Evolutionary conservation across 1,140 invertebrate species (phyloP).

Genomic region (Papilio polyxenes): DNA sequence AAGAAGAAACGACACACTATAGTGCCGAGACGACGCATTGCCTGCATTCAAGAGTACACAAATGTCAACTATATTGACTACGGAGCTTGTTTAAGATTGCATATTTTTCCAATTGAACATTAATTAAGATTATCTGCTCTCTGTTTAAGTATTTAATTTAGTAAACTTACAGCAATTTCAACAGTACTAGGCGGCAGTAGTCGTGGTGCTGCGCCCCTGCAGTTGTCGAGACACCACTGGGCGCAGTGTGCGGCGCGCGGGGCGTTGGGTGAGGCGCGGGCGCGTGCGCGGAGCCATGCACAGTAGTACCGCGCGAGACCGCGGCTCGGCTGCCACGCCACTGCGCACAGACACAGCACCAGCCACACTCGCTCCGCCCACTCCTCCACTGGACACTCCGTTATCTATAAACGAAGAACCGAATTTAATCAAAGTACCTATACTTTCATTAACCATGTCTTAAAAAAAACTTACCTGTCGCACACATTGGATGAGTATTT

Average conservation of each 20-base stretch:
- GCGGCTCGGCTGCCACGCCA: slow-evolving; percentile 96
- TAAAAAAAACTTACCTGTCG: slow-evolving; percentile 81
- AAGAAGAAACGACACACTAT: slow-evolving; percentile 98
- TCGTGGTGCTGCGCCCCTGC: slow-evolving; percentile 91
- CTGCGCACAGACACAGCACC: slow-evolving; percentile 92
- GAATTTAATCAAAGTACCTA: too few species aligned
- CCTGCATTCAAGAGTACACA: slow-evolving; percentile 76
- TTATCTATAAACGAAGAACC: slow-evolving; percentile 79
- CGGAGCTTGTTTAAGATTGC: not conserved
- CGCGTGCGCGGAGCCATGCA: slow-evolving; percentile 69
- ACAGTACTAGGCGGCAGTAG: slow-evolving; percentile 94
- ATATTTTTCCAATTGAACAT: too few species aligned
- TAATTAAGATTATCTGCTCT: too few species aligned
- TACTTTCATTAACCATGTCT: too few species aligned
- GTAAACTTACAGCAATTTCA: slow-evolving; percentile 90
- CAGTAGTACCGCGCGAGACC: slow-evolving; percentile 86
- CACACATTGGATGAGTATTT: slow-evolving; percentile 94
- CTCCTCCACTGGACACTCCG: slow-evolving; percentile 91
- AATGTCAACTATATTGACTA: not conserved
- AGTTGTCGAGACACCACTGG: slow-evolving; percentile 96
- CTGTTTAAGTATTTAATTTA: too few species aligned
- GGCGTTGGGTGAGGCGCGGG: slow-evolving; percentile 46
- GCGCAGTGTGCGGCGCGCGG: slow-evolving; percentile 86
- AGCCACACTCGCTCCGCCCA: slow-evolving; percentile 93
- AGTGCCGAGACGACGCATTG: slow-evolving; percentile 93